These are phyloP conservation scores for Muscina levida DNA, from an alignment of 2,888 invertebrate species.

Conservation along the genomic window DNA sequence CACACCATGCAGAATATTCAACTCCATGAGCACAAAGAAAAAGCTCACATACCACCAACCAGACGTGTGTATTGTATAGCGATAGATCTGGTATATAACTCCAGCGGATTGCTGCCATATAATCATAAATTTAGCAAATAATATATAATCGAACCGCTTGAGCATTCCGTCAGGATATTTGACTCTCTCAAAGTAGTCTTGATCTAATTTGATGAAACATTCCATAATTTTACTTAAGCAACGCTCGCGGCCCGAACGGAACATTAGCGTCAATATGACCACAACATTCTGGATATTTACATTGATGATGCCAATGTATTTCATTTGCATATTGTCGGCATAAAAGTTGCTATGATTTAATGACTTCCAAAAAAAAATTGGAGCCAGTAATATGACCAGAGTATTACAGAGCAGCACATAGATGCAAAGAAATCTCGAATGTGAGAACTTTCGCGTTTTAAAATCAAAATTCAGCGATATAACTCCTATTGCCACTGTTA, in stretches of 20 bases:
- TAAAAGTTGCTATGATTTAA: slow-evolving; percentile 19
- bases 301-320: slow-evolving; percentile 44
- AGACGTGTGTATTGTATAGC: neutral
- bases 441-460: slow-evolving; percentile 21
- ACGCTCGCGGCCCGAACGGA: slow-evolving; percentile 22
- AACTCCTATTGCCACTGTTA: slow-evolving; percentile 35
- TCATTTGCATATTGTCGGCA: slow-evolving; percentile 48
- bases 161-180: slow-evolving; percentile 13
- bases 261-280: slow-evolving; percentile 9
- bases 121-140: slow-evolving; percentile 26
- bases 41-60: slow-evolving; percentile 45
- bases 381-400: neutral
- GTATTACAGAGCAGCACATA: slow-evolving; percentile 8
- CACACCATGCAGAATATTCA: slow-evolving; percentile 44
- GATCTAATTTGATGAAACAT: slow-evolving; percentile 39
- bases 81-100: neutral
- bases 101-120: slow-evolving; percentile 20
- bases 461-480: slow-evolving; percentile 46
- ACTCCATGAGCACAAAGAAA: slow-evolving; percentile 1
- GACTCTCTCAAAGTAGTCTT: slow-evolving; percentile 47
- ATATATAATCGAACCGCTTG: slow-evolving; percentile 3
- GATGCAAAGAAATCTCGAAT: neutral
- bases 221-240: slow-evolving; percentile 23
- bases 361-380: neutral
- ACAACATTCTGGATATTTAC: slow-evolving; percentile 24